phyloP scores from a whole-genome alignment of 2,888 invertebrate genomes.

The Sminthurinus aureus region DNA sequence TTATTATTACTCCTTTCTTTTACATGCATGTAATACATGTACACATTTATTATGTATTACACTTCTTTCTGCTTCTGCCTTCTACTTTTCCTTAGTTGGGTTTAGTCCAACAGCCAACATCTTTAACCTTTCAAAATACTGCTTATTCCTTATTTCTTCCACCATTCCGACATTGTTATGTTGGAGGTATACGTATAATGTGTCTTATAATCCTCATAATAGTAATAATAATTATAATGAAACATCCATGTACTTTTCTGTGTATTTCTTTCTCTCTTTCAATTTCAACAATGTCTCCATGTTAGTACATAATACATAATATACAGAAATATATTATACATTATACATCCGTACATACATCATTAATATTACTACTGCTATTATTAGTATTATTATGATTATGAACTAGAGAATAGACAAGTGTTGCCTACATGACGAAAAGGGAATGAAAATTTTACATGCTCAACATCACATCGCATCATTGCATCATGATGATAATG shows the following conservation, averaged over 20 bases:
- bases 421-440: background rate
- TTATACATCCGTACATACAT: background rate
- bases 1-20: background rate
- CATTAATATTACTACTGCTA: background rate
- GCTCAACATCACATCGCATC: background rate
- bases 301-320: background rate
- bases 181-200: background rate
- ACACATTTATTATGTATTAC: too few species aligned
- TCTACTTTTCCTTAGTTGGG: background rate
- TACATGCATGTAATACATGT: too few species aligned
- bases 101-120: conserved; percentile 1
- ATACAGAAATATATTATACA: too few species aligned
- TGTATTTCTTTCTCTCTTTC: too few species aligned
- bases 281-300: too few species aligned
- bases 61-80: too few species aligned
- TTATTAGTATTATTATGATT: too few species aligned
- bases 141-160: background rate
- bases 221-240: background rate
- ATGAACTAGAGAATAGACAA: too few species aligned
- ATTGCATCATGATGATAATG: background rate
- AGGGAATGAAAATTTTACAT: background rate
- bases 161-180: background rate
- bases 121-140: background rate
- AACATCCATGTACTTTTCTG: too few species aligned
- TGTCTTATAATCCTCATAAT: background rate